phyloP scores from a whole-genome alignment of 2,113 vertebrate genomes.

The Muntiacus muntjak region DNA sequence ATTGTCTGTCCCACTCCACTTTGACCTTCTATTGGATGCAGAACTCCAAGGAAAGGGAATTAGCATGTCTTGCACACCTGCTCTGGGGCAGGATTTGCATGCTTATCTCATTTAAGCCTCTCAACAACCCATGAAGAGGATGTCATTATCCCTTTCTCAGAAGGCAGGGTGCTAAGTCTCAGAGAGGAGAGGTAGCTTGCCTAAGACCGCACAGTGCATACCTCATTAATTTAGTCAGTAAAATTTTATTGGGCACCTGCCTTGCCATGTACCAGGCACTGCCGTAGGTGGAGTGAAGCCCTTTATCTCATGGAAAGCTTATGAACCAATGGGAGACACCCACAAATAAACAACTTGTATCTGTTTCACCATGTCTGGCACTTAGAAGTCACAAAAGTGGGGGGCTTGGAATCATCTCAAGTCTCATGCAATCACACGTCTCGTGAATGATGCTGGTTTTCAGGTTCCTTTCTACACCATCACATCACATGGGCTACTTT shows the following conservation, averaged over 20 bases:
- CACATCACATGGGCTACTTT: background rate
- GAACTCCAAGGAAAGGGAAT: background rate
- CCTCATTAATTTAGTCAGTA: background rate
- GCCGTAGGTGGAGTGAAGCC: background rate
- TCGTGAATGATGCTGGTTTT: background rate
- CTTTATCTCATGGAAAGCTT: background rate
- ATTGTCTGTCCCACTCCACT: background rate
- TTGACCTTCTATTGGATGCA: background rate
- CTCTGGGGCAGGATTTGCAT: background rate
- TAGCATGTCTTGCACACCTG: background rate
- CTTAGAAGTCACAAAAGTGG: background rate
- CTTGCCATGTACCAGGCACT: background rate
- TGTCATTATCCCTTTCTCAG: background rate
- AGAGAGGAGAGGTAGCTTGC: background rate
- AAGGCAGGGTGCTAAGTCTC: background rate
- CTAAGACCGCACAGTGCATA: background rate
- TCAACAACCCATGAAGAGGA: background rate
- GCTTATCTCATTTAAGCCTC: constrained; percentile 21
- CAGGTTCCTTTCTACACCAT: background rate
- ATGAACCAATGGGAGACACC: background rate
- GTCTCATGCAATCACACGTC: background rate
- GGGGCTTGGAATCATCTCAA: background rate
- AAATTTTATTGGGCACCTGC: background rate
- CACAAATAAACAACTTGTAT: background rate
- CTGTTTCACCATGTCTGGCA: background rate